These are phyloP conservation scores for Meteorus colon DNA, from an alignment of 2,888 invertebrate genomes.

Conservation along the genomic window DNA sequence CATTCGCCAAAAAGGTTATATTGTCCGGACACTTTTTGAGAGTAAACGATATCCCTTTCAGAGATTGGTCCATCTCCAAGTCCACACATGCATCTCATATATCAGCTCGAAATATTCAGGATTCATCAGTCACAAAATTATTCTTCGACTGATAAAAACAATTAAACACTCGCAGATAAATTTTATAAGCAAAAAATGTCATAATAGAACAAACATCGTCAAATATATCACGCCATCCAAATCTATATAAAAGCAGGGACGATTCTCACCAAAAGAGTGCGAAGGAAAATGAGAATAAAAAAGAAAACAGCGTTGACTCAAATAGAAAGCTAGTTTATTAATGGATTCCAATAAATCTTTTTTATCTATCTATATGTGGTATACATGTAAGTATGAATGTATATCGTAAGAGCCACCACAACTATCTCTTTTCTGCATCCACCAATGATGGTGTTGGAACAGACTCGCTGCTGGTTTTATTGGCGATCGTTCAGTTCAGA, in stretches of 20 bases:
- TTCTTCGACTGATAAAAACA: too few relatives aligned
- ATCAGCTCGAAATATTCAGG: neutral
- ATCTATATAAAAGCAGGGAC: neutral
- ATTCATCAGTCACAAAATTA: neutral
- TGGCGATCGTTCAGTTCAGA: conserved; percentile 25
- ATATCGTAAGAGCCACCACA: neutral
- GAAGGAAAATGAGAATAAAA: neutral
- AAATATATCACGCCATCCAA: neutral
- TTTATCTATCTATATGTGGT: conserved; percentile 3
- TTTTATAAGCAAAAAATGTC: neutral
- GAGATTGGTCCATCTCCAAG: neutral
- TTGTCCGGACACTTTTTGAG: neutral
- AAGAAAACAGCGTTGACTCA: neutral
- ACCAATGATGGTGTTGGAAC: conserved; percentile 27
- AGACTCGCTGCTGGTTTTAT: conserved; percentile 18
- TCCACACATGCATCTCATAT: neutral
- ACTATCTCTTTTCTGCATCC: conserved; percentile 22
- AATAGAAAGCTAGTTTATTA: conserved; percentile 11
- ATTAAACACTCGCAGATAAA: too few relatives aligned
- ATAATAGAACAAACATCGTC: neutral
- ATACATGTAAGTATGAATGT: neutral
- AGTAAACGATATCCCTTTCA: neutral
- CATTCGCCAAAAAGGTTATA: neutral
- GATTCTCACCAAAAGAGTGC: neutral
- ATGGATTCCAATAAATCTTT: conserved; percentile 33